Conservation (phyloP, 2,113 vertebrate genomes). For the Eretmochelys imbricata region DNA sequence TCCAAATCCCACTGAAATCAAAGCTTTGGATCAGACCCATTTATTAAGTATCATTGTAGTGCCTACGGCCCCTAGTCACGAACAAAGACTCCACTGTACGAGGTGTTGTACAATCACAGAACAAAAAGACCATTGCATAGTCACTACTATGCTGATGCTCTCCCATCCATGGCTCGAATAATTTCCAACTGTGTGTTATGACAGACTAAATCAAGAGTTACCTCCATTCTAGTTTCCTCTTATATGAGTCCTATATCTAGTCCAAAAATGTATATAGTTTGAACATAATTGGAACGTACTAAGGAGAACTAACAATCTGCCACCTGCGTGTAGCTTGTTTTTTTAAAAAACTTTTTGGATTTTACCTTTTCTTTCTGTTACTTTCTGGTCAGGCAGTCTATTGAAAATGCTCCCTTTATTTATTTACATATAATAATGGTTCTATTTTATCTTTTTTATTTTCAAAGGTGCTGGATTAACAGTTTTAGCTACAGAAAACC, state of each 20-base stretch:
- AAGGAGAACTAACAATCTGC: not conserved
- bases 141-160: not conserved
- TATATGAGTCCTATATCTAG: not conserved
- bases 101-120: not conserved
- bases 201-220: not conserved
- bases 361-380: not conserved
- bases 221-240: not conserved
- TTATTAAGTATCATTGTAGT: not conserved
- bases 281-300: not conserved
- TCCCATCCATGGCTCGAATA: not conserved
- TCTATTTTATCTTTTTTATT: not conserved
- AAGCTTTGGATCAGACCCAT: not conserved
- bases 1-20: not conserved
- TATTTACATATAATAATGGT: not conserved
- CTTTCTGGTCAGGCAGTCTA: not conserved
- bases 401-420: not conserved
- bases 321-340: not conserved
- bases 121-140: not conserved
- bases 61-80: not conserved
- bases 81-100: not conserved
- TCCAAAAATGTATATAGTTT: not conserved
- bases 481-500: not conserved
- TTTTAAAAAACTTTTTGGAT: not conserved
- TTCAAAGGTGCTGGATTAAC: not conserved
- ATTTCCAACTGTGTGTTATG: not conserved